Percentiles rank a stretch among this genome's conserved stretches.
Conservation (phyloP, 2,888 invertebrate species). For the Phrixothrix hirtus region DNA sequence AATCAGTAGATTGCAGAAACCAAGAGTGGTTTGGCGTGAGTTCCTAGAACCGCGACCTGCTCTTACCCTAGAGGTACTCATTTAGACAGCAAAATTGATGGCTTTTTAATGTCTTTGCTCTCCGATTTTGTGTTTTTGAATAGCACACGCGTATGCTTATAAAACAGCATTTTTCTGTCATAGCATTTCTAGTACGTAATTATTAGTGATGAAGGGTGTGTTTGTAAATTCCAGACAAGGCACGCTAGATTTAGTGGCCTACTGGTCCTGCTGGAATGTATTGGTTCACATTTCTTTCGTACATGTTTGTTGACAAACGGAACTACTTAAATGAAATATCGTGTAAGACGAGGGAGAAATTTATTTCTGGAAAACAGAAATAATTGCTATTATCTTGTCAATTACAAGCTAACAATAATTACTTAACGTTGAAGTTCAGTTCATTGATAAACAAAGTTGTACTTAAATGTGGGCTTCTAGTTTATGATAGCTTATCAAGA, state of each 20-base stretch:
- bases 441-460: slow-evolving; percentile 26
- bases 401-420: too few species aligned
- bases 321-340: slow-evolving; percentile 35
- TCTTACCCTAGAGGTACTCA: too few species aligned
- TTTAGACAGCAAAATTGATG: too few species aligned
- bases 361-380: too few species aligned
- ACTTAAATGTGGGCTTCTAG: slow-evolving; percentile 39
- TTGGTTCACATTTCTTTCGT: slow-evolving; percentile 44
- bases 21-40: slow-evolving; percentile 31
- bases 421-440: too few species aligned
- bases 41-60: slow-evolving; percentile 29
- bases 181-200: slow-evolving; percentile 31
- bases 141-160: too few species aligned
- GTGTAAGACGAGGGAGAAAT: slow-evolving; percentile 2
- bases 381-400: too few species aligned
- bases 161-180: too few species aligned
- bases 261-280: slow-evolving; percentile 43
- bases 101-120: not conserved
- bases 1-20: slow-evolving; percentile 16
- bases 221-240: slow-evolving; percentile 38
- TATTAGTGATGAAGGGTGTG: slow-evolving; percentile 42
- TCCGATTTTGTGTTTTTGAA: not conserved
- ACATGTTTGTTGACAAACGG: slow-evolving; percentile 46
- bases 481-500: slow-evolving; percentile 35
- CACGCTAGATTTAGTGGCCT: slow-evolving; percentile 40